A percentile compares a stretch with the other conserved stretches of the same genome.
phyloP scores from a whole-genome alignment of 2,888 invertebrate species.

The Bimastos eiseni region DNA sequence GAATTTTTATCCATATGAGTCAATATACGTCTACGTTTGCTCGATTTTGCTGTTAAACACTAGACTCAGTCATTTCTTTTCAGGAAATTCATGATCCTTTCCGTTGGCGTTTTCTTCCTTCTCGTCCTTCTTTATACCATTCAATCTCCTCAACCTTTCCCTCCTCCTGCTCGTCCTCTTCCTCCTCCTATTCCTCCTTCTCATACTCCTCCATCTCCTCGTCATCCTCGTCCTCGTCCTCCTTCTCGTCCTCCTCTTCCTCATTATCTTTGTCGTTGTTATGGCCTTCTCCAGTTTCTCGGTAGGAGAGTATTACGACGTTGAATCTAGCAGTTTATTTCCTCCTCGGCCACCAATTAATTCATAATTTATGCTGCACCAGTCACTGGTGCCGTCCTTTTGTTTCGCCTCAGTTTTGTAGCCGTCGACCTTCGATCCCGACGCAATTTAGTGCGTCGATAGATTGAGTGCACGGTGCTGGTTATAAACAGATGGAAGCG shows the following conservation, averaged over 20 bases:
- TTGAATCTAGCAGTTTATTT: not conserved
- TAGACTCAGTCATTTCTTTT: no score
- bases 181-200: no score
- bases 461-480: conserved; percentile 4
- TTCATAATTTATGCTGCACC: not conserved
- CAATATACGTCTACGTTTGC: no score
- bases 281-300: no score
- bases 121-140: no score
- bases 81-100: no score
- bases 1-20: no score
- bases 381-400: not conserved
- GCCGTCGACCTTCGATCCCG: not conserved
- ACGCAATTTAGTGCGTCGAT: not conserved
- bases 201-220: no score
- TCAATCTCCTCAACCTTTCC: no score
- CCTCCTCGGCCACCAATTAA: not conserved
- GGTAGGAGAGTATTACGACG: not conserved
- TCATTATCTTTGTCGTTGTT: not conserved
- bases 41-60: no score
- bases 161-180: no score
- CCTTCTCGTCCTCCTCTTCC: not conserved
- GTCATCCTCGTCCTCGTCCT: not conserved
- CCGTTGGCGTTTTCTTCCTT: no score
- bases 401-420: not conserved
- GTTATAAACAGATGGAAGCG: not conserved